Percentiles rank a stretch among this genome's conserved stretches.
phyloP scores from a whole-genome alignment of 2,888 invertebrate species.

The Coleophora deauratella region DNA sequence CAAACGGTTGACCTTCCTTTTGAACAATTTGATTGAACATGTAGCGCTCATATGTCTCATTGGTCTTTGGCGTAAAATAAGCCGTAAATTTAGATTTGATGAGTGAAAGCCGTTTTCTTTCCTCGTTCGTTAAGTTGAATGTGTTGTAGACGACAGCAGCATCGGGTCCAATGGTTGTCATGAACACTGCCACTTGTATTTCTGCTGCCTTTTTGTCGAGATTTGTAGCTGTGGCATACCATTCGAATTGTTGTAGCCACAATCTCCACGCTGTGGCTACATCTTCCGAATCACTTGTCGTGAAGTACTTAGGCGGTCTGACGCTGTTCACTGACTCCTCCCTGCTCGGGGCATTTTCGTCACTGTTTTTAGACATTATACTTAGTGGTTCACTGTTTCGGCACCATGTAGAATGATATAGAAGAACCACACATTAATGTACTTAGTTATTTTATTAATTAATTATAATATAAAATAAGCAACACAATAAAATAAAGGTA shows the following conservation, averaged over 20 bases:
- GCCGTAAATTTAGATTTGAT: background rate
- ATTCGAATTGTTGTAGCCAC: constrained; percentile 6
- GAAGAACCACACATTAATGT: too few relatives aligned
- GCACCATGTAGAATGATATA: background rate
- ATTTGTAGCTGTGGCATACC: constrained; percentile 5
- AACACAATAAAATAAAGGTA: too few relatives aligned
- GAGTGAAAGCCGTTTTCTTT: background rate
- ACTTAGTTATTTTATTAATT: too few relatives aligned
- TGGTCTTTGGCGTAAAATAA: constrained; percentile 2
- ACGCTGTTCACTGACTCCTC: background rate
- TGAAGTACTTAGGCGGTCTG: constrained; percentile 2
- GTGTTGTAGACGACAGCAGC: constrained; percentile 6
- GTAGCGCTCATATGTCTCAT: constrained; percentile 4
- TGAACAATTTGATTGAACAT: constrained; percentile 2
- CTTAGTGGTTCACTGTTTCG: background rate
- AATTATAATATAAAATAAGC: too few relatives aligned
- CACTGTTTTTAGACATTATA: background rate
- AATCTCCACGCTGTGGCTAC: background rate
- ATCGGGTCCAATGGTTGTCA: constrained; percentile 4
- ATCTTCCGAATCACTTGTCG: background rate
- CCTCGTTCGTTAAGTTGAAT: background rate
- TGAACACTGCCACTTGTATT: constrained; percentile 6
- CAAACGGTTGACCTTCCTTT: constrained; percentile 1
- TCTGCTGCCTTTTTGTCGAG: constrained; percentile 4
- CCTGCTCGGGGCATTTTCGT: too few relatives aligned